Evolutionary conservation across 37 sponge, comb jelly and placozoan genomes (phyloP).

Genomic region (Corticium candelabrum): DNA sequence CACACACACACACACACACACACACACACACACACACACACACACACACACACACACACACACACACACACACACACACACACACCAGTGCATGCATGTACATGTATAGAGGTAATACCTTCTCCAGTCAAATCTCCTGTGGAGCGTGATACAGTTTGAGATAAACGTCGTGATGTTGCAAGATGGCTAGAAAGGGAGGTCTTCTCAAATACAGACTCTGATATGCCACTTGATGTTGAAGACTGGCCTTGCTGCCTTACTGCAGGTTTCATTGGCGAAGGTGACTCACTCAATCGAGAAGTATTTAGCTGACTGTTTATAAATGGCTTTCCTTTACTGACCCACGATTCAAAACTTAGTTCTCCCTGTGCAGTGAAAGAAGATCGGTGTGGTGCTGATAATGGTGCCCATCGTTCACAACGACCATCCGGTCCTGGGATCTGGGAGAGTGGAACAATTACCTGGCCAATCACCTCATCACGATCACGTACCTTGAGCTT

Average conservation of each 20-base stretch:
- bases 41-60: too few relatives aligned
- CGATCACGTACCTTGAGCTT: conserved; percentile 70
- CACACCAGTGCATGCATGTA: too few relatives aligned
- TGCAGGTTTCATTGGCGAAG: background rate
- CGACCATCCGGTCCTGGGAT: background rate
- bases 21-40: too few relatives aligned
- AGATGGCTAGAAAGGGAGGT: background rate
- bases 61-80: too few relatives aligned
- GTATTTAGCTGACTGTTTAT: background rate
- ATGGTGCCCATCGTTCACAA: background rate
- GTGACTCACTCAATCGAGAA: background rate
- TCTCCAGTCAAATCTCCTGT: background rate
- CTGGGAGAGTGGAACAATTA: conserved; percentile 13
- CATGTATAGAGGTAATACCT: background rate
- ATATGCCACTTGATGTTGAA: background rate
- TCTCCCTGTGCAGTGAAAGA: background rate
- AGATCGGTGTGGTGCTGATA: background rate
- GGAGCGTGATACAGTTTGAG: background rate
- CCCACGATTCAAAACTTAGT: background rate
- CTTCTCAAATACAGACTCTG: background rate
- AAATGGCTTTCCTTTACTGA: background rate
- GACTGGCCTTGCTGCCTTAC: background rate
- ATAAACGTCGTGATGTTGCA: background rate
- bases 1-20: too few relatives aligned
- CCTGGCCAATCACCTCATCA: conserved; percentile 48